Evolutionary conservation across 2,888 invertebrate species (phyloP), one percentile per base, ranked within the genome.

Genomic region (Macrosiphum euphorbiae): DNA sequence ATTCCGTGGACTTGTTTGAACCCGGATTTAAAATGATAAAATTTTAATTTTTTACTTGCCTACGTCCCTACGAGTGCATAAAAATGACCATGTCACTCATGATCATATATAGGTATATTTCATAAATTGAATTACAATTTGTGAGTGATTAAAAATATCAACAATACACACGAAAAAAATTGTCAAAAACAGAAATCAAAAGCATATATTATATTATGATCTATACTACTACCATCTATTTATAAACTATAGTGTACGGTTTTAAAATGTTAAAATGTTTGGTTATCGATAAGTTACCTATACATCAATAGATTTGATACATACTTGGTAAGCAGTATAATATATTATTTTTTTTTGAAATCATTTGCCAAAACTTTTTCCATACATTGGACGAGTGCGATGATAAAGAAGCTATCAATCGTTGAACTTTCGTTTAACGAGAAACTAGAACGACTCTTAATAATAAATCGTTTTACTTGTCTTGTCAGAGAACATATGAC

Each of bases 401-500:
- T 78, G 35, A 78, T 78, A 24, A 78, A 20, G 35, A 78, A 78
- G 20, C 35, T 35, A 78, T 78, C 78, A 78, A 78, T 78, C 78
- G 78, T 78, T 20, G 35, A 78, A 78, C 78, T 78, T 78, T 20
- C 35, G 20, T 24, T 20, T 35, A 78, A 20, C 35, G 35, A 78
- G 78, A 78, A 78, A 78, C 78, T 78, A 78, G 78, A 78, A 78
- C 78, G 35, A 78, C 78, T 78, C 78, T 78, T 78, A 35, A 20
- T 35, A 78, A 78, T 35, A 78, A 78, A 78, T 78, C 78, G 35
- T 78, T 78, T 78, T 41, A 78, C 78, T 78, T 78, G 35, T 78
- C 67, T 78, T 78, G 78, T 78, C 35, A 78, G 8, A 78, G 35
- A 78, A 78, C 20, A 47, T 47, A 78, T 41, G 78, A 78, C 78